Conservation (phyloP, 2,113 vertebrate genomes). For the Psammodynastes pulverulentus region DNA sequence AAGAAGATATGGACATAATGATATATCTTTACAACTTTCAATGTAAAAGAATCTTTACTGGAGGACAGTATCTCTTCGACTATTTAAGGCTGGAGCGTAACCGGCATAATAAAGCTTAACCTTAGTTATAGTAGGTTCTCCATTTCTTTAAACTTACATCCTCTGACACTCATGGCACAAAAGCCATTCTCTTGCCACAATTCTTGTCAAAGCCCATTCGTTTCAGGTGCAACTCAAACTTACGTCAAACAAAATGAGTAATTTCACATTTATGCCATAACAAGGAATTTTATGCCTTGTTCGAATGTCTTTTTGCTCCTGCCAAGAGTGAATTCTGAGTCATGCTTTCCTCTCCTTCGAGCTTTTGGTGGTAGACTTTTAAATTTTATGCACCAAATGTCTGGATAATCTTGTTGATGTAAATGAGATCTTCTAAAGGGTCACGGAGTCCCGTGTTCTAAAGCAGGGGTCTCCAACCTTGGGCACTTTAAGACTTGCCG, state of each 20-base stretch:
- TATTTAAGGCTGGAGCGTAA: conserved; percentile 35
- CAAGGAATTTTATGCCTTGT: neutral
- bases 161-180: conserved; percentile 25
- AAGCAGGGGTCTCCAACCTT: no score
- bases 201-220: conserved; percentile 44
- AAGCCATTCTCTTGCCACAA: conserved; percentile 26
- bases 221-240: conserved; percentile 41
- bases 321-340: neutral
- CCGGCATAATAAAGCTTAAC: conserved; percentile 44
- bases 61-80: conserved; percentile 25
- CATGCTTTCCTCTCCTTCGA: no score
- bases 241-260: conserved; percentile 13
- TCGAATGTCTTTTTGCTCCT: neutral
- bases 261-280: neutral
- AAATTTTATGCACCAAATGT: neutral
- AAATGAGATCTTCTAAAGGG: neutral
- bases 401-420: neutral
- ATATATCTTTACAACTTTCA: neutral
- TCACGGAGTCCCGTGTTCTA: neutral
- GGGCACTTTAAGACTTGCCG: no score
- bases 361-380: neutral
- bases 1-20: conserved; percentile 36
- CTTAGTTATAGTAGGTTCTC: conserved; percentile 39
- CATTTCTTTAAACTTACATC: conserved; percentile 34
- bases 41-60: conserved; percentile 41